phyloP scores from a whole-genome alignment of 2,888 invertebrate genomes.

The Eristalis tenax region DNA sequence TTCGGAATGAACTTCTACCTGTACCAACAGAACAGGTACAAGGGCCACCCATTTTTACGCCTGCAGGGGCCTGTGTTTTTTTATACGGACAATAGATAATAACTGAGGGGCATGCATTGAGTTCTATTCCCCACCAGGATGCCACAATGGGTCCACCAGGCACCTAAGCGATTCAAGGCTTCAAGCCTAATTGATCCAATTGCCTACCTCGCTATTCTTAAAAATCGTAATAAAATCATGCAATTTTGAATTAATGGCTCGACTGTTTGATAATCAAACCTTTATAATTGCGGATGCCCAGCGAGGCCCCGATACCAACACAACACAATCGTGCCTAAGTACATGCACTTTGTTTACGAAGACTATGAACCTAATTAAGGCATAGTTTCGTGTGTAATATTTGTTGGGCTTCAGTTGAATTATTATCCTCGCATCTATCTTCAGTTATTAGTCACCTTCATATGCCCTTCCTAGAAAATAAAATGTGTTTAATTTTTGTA shows the following conservation, averaged over 20 bases:
- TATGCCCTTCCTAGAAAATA: background rate
- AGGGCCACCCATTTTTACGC: too few relatives aligned
- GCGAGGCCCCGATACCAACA: background rate
- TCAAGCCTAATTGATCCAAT: too few relatives aligned
- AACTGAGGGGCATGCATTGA: too few relatives aligned
- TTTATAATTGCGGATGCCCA: background rate
- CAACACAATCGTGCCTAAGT: constrained; percentile 11
- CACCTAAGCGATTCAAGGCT: too few relatives aligned
- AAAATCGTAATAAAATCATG: too few relatives aligned
- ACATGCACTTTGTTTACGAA: constrained; percentile 7
- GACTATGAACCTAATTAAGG: constrained; percentile 23
- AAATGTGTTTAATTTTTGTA: constrained; percentile 38
- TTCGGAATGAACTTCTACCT: too few relatives aligned
- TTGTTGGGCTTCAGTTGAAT: constrained; percentile 47
- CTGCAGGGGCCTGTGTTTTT: too few relatives aligned
- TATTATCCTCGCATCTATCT: constrained; percentile 1
- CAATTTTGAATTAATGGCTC: background rate
- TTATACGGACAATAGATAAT: too few relatives aligned
- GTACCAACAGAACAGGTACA: too few relatives aligned
- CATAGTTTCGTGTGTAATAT: constrained; percentile 2
- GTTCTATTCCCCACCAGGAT: too few relatives aligned
- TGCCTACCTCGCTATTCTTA: too few relatives aligned
- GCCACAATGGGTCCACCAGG: too few relatives aligned
- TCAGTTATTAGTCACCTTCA: constrained; percentile 11
- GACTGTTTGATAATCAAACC: background rate